Percentiles rank a stretch among this genome's conserved stretches.
Evolutionary conservation across 2,797 vertebrate genomes (phyloP).

Genomic region (Cirrhinus mrigala): DNA sequence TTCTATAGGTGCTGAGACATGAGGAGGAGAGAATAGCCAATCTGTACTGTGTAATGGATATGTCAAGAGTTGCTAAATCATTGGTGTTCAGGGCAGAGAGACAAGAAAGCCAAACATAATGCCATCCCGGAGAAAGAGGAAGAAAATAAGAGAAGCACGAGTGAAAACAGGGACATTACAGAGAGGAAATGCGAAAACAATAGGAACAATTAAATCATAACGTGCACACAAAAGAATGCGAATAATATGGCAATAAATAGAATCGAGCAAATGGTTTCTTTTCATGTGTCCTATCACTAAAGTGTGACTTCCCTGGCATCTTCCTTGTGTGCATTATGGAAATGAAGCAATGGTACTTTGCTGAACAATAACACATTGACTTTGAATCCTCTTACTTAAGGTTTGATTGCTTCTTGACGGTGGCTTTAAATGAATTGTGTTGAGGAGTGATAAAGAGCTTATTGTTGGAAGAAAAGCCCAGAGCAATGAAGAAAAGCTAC

Average conservation of each 20-base stretch:
- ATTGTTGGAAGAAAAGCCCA: slow-evolving; percentile 89
- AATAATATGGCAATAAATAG: slow-evolving; percentile 62
- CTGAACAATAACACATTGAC: slow-evolving; percentile 88
- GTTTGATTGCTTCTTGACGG: slow-evolving; percentile 88
- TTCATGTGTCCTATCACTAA: slow-evolving; percentile 72
- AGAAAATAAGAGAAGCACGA: slow-evolving; percentile 57
- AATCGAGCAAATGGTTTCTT: slow-evolving; percentile 74
- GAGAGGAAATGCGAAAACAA: slow-evolving; percentile 47
- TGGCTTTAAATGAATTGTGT: slow-evolving; percentile 90
- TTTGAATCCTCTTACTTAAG: slow-evolving; percentile 90
- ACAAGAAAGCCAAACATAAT: slow-evolving; percentile 83
- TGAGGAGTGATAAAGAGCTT: slow-evolving; percentile 90
- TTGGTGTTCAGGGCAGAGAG: slow-evolving; percentile 81
- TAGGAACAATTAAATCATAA: slow-evolving; percentile 53
- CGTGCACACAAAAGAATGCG: not conserved
- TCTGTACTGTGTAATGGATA: slow-evolving; percentile 86
- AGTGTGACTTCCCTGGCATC: slow-evolving; percentile 75
- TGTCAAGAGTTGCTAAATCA: slow-evolving; percentile 90
- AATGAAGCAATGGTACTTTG: slow-evolving; percentile 84
- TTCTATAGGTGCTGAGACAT: slow-evolving; percentile 82
- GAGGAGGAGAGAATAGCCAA: slow-evolving; percentile 82
- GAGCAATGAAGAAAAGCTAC: slow-evolving; percentile 86
- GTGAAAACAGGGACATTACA: slow-evolving; percentile 57
- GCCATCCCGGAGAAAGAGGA: slow-evolving; percentile 71
- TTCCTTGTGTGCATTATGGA: slow-evolving; percentile 81